phyloP scores from a whole-genome alignment of 2,888 invertebrate species.

The Tryphoninae sp. region DNA sequence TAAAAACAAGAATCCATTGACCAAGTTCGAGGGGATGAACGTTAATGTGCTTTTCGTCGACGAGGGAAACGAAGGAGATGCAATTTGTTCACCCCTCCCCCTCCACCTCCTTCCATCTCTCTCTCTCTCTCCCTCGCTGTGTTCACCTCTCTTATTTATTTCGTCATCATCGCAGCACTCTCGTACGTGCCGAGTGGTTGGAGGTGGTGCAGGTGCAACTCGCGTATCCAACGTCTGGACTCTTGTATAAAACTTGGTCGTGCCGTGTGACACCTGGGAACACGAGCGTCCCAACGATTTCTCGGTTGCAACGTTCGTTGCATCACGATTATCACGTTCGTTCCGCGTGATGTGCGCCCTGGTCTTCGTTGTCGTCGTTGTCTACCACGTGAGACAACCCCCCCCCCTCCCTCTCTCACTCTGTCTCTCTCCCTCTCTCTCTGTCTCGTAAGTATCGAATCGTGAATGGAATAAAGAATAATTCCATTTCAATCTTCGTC shows the following conservation, averaged over 20 bases:
- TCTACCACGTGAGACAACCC: neutral
- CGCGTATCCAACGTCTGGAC: neutral
- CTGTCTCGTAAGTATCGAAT: slow-evolving; percentile 48
- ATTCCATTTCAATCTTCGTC: neutral
- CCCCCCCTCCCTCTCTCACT: neutral
- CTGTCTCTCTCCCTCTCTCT: neutral
- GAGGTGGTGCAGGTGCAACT: slow-evolving; percentile 40
- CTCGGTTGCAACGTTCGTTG: slow-evolving; percentile 36
- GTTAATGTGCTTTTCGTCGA: too few species aligned
- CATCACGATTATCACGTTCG: slow-evolving; percentile 29
- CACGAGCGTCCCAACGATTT: neutral
- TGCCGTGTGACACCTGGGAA: slow-evolving; percentile 41
- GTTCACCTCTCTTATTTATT: neutral
- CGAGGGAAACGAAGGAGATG: too few species aligned
- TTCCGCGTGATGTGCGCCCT: neutral
- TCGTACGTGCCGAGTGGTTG: slow-evolving; percentile 7
- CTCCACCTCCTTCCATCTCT: neutral
- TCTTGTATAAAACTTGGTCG: slow-evolving; percentile 35
- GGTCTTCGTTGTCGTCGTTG: slow-evolving; percentile 13
- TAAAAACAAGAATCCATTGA: too few species aligned
- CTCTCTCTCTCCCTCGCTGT: slow-evolving; percentile 19
- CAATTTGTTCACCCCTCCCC: neutral
- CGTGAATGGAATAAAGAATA: neutral
- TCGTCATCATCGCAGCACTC: slow-evolving; percentile 34
- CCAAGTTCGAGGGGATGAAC: too few species aligned